These are phyloP conservation scores for Oceanites oceanicus DNA, from an alignment of 2,113 vertebrate genomes.

Conservation along the genomic window DNA sequence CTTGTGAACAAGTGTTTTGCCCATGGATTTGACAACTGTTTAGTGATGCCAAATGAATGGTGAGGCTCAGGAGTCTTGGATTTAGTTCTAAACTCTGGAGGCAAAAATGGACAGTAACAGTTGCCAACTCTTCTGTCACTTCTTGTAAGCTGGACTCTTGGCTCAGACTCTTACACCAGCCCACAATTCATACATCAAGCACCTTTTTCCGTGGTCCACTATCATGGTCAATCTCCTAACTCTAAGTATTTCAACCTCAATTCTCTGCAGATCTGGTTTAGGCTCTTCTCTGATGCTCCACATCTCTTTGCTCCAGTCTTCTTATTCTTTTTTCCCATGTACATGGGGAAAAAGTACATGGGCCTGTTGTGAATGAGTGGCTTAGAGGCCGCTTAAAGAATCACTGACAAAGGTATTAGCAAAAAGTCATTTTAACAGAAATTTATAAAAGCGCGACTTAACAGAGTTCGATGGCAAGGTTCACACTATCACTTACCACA, in stretches of 20 bases:
- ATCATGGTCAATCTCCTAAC: not conserved
- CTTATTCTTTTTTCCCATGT: not conserved
- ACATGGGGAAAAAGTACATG: too few relatives aligned
- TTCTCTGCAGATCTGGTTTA: not conserved
- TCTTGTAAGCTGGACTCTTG: not conserved
- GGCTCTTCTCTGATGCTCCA: not conserved
- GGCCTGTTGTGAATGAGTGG: too few relatives aligned
- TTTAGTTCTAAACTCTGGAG: not conserved
- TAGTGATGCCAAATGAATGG: not conserved
- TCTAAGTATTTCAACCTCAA: not conserved
- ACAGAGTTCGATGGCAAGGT: too few relatives aligned
- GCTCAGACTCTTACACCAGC: not conserved
- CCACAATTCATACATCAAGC: not conserved
- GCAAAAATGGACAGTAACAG: not conserved
- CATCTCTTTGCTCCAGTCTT: not conserved
- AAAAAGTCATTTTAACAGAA: too few relatives aligned
- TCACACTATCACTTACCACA: too few relatives aligned
- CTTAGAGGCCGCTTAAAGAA: too few relatives aligned
- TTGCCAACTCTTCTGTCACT: not conserved
- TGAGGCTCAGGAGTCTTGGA: not conserved
- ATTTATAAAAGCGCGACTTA: too few relatives aligned
- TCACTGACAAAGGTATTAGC: too few relatives aligned
- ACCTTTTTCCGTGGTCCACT: not conserved
- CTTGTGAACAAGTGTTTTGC: not conserved
- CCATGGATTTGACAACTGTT: not conserved